Evolutionary conservation across 1,140 invertebrate genomes (phyloP).

Genomic region (Anthonomus grandis): DNA sequence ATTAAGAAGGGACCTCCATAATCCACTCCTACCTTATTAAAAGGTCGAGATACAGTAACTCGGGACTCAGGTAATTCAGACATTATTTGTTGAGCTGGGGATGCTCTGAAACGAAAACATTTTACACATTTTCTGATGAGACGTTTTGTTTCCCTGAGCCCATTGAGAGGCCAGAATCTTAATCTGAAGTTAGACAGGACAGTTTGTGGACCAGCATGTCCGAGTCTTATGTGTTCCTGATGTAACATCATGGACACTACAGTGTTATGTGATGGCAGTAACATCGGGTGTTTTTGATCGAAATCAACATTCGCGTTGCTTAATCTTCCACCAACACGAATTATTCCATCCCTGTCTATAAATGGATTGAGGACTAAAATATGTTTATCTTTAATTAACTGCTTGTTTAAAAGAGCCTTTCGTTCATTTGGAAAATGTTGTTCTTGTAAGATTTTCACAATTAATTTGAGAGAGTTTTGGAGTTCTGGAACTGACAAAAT

Average conservation of each 20-base stretch:
- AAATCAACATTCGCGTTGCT: conserved; percentile 26
- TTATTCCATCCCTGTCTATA: conserved; percentile 25
- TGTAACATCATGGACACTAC: conserved; percentile 13
- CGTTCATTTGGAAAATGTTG: conserved; percentile 4
- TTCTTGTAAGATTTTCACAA: not conserved
- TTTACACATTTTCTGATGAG: conserved; percentile 14
- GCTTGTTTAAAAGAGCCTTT: not conserved
- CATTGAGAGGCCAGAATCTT: conserved; percentile 21
- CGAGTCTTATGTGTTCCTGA: conserved; percentile 12
- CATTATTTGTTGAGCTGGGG: conserved; percentile 15
- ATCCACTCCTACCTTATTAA: conserved; percentile 19
- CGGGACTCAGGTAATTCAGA: conserved; percentile 13
- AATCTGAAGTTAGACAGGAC: conserved; percentile 15
- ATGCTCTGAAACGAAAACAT: conserved; percentile 16
- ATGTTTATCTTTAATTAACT: conserved; percentile 5
- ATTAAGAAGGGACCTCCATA: conserved; percentile 23
- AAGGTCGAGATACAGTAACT: not conserved
- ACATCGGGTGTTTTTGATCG: conserved; percentile 23
- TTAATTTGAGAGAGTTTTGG: not conserved
- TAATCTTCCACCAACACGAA: conserved; percentile 38
- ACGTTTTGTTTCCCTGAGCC: conserved; percentile 7
- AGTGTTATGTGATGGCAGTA: conserved; percentile 17
- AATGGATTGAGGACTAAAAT: conserved; percentile 13
- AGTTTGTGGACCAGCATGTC: conserved; percentile 17
- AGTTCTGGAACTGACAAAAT: conserved; percentile 4